Conservation (phyloP, 2,797 vertebrate genomes). For the Otolemur crassicaudatus region DNA sequence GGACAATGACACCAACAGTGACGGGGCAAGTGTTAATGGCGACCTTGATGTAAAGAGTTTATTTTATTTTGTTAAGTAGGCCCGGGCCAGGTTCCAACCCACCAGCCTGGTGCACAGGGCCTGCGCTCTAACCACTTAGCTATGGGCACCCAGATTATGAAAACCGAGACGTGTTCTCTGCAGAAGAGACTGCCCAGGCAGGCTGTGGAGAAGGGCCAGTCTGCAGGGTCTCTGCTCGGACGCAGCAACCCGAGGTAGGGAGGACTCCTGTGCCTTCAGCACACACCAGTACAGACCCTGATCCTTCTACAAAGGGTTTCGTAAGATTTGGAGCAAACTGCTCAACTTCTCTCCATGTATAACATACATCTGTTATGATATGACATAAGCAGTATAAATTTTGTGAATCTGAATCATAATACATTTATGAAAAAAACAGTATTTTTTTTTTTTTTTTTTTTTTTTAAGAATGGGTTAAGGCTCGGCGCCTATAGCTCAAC, state of each 20-base stretch:
- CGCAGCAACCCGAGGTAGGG: constrained; percentile 68
- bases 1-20: background rate
- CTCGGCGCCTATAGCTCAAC: too few relatives aligned
- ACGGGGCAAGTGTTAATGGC: background rate
- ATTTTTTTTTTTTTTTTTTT: too few relatives aligned
- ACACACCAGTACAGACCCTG: constrained; percentile 86
- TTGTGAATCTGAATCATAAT: background rate
- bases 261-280: constrained; percentile 93
- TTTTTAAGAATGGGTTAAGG: too few relatives aligned
- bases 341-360: background rate
- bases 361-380: background rate
- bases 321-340: background rate
- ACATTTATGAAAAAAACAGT: background rate
- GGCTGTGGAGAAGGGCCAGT: constrained; percentile 12
- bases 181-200: background rate
- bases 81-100: too few relatives aligned
- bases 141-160: too few relatives aligned
- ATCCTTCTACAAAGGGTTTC: background rate
- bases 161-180: background rate
- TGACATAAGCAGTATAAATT: background rate
- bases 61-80: too few relatives aligned
- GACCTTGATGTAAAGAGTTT: background rate
- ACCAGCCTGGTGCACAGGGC: too few relatives aligned
- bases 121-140: too few relatives aligned
- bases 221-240: constrained; percentile 13